Evolutionary conservation across 2,797 vertebrate species (phyloP).

Genomic region (Kryptolebias ocellatus): DNA sequence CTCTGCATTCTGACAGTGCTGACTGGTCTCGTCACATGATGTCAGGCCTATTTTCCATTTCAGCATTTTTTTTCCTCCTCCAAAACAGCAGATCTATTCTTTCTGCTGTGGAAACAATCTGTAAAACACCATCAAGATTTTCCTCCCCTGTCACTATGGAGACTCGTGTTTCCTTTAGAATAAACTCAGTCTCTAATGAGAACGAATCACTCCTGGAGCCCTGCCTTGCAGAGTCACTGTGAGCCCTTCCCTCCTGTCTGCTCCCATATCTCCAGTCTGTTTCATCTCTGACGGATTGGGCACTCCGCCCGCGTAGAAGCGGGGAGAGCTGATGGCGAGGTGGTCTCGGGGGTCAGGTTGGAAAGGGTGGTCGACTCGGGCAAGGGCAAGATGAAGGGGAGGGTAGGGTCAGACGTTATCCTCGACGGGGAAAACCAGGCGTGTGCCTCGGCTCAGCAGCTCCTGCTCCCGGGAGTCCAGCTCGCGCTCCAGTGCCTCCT

Average conservation of each 20-base stretch:
- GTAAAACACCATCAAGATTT: conserved; percentile 17
- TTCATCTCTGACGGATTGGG: conserved; percentile 43
- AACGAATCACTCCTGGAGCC: conserved; percentile 43
- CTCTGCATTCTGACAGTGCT: conserved; percentile 1
- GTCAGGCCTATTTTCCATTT: too few relatives aligned
- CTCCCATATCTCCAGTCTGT: conserved; percentile 43
- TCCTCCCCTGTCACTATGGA: conserved; percentile 1
- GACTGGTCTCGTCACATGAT: conserved; percentile 14
- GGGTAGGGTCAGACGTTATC: conserved; percentile 86
- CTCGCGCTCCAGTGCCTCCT: conserved; percentile 92
- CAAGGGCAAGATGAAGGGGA: neutral
- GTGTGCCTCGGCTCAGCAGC: conserved; percentile 90
- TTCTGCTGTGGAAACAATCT: conserved; percentile 29
- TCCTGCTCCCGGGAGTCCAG: conserved; percentile 91
- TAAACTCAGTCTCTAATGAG: conserved; percentile 43
- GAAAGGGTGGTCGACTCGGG: conserved; percentile 9
- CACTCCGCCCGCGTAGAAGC: conserved; percentile 35
- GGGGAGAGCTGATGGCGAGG: conserved; percentile 41
- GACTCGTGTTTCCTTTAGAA: conserved; percentile 29
- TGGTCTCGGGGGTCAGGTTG: conserved; percentile 23
- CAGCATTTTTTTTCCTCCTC: too few relatives aligned
- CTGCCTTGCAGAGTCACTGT: conserved; percentile 15
- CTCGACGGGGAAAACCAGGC: conserved; percentile 94
- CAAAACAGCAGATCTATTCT: neutral
- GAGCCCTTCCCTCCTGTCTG: conserved; percentile 21